Evolutionary conservation across 2,888 invertebrate species (phyloP).

Genomic region (Perizoma flavofasciatum): DNA sequence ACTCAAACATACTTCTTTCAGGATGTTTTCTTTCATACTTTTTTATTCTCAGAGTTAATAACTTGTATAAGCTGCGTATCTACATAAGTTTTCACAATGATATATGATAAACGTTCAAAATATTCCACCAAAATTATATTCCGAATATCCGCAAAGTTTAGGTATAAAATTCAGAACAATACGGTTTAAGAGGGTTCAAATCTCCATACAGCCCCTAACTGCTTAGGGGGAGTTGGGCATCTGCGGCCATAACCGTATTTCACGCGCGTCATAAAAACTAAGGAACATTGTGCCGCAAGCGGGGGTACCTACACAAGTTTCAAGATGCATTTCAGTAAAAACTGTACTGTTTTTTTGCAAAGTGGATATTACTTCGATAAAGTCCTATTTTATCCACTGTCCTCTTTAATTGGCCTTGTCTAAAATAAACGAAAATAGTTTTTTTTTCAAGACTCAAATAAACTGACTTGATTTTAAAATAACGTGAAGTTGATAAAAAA

Average conservation of each 20-base stretch:
- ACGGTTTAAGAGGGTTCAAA: conserved; percentile 67
- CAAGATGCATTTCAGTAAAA: conserved; percentile 9
- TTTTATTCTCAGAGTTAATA: too few relatives aligned
- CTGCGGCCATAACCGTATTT: conserved; percentile 72
- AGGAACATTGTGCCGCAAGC: conserved; percentile 65
- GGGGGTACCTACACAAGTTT: conserved; percentile 13
- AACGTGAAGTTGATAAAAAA: too few relatives aligned
- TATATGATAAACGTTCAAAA: neutral
- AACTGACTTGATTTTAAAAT: too few relatives aligned
- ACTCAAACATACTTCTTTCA: too few relatives aligned
- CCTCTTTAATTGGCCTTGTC: too few relatives aligned
- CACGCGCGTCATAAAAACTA: conserved; percentile 74
- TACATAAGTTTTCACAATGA: too few relatives aligned
- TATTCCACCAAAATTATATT: conserved; percentile 15
- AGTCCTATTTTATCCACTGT: too few relatives aligned
- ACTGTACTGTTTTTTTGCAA: neutral
- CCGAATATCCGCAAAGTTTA: conserved; percentile 20
- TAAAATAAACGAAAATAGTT: too few relatives aligned
- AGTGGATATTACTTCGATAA: neutral
- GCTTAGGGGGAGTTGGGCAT: conserved; percentile 56
- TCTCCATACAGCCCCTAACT: conserved; percentile 62
- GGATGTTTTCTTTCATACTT: too few relatives aligned
- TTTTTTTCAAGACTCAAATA: too few relatives aligned
- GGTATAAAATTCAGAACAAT: conserved; percentile 51
- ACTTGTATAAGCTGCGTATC: too few relatives aligned